These are phyloP conservation scores for Phocoena phocoena DNA, from an alignment of 2,113 vertebrate genomes.

Conservation along the genomic window DNA sequence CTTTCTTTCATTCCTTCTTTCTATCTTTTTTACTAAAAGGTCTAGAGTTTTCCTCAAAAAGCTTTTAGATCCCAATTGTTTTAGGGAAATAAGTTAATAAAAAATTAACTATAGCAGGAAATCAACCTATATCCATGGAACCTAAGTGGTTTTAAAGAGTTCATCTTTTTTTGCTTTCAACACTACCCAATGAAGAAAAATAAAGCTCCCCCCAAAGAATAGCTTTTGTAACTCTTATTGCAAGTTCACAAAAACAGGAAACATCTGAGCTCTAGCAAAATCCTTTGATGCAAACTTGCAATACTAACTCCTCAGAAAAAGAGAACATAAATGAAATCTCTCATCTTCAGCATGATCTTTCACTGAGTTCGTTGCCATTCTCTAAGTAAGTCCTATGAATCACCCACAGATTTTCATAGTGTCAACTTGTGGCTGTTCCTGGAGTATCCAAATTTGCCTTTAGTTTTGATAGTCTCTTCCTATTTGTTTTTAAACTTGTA, in stretches of 20 bases:
- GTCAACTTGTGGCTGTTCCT: background rate
- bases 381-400: background rate
- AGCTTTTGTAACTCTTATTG: slow-evolving; percentile 32
- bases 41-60: background rate
- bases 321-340: background rate
- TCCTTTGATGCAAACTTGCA: slow-evolving; percentile 19
- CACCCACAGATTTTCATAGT: background rate
- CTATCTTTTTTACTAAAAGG: background rate
- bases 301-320: background rate
- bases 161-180: background rate
- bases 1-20: background rate
- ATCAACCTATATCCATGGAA: background rate
- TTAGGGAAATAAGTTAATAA: background rate
- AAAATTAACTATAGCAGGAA: background rate
- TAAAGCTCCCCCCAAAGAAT: background rate
- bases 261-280: slow-evolving; percentile 16
- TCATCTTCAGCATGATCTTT: background rate
- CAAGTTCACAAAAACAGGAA: slow-evolving; percentile 47
- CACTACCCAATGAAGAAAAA: background rate
- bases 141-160: background rate
- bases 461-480: background rate
- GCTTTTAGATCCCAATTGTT: background rate
- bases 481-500: background rate
- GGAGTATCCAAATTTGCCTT: background rate
- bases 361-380: background rate